Evolutionary conservation across 2,797 vertebrate genomes (phyloP).

Genomic region (Pseudochromis fuscus): DNA sequence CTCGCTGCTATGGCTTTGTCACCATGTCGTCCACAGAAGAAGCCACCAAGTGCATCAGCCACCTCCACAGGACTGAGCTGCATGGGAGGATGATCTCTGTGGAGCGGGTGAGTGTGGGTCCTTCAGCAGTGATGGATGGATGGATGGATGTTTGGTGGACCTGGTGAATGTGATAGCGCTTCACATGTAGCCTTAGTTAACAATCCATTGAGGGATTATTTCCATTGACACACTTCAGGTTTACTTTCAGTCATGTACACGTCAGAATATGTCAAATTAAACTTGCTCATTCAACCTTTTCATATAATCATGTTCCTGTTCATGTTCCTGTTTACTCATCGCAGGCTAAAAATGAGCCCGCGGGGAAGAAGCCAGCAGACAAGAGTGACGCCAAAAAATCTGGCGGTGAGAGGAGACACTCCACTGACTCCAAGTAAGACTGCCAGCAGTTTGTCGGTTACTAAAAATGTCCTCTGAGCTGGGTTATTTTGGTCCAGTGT

Average conservation of each 20-base stretch:
- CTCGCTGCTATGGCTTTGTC: constrained; percentile 98
- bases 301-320: constrained; percentile 1
- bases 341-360: constrained; percentile 97
- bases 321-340: constrained; percentile 24
- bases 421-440: constrained; percentile 90
- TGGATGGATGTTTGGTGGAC: too few relatives aligned
- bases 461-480: not conserved
- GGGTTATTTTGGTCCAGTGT: not conserved
- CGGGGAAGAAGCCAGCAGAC: constrained; percentile 92
- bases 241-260: too few relatives aligned
- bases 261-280: not conserved
- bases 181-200: not conserved
- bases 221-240: not conserved
- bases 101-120: constrained; percentile 86
- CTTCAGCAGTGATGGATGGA: not conserved
- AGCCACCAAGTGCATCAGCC: constrained; percentile 93
- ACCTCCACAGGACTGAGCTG: constrained; percentile 95
- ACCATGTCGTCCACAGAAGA: constrained; percentile 96
- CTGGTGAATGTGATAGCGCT: too few relatives aligned
- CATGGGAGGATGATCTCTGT: constrained; percentile 99
- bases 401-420: constrained; percentile 85
- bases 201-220: not conserved
- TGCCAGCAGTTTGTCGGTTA: constrained; percentile 66
- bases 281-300: not conserved
- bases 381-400: constrained; percentile 88